Evolutionary conservation across 2,113 vertebrate genomes (phyloP).

Genomic region (Ophthalmolycus amberensis): DNA sequence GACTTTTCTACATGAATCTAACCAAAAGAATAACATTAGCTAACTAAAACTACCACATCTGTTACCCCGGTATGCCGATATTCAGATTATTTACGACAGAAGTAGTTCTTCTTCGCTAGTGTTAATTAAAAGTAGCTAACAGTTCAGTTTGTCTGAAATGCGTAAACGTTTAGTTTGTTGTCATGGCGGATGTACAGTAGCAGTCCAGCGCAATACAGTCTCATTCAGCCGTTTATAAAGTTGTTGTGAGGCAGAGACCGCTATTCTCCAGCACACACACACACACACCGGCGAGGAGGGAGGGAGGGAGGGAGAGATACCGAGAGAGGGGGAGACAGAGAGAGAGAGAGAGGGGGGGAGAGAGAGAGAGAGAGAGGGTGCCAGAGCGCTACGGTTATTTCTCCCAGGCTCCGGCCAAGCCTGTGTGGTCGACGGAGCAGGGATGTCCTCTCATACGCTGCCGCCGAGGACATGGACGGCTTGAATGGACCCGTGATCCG

Average conservation of each 20-base stretch:
- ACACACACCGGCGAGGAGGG: neutral
- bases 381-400: constrained; percentile 47
- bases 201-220: neutral
- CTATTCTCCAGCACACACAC: constrained; percentile 15
- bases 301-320: neutral
- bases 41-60: neutral
- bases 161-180: no score
- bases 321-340: neutral
- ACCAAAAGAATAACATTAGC: neutral
- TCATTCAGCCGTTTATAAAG: constrained; percentile 18
- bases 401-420: constrained; percentile 57
- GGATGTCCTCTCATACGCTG: constrained; percentile 63
- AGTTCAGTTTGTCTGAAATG: no score
- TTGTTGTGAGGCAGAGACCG: constrained; percentile 62
- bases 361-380: constrained; percentile 22
- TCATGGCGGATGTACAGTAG: no score
- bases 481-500: constrained; percentile 64
- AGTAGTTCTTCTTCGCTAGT: neutral
- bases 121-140: no score
- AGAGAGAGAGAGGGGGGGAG: neutral
- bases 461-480: constrained; percentile 75
- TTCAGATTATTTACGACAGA: no score
- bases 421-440: constrained; percentile 65
- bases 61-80: neutral
- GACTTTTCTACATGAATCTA: neutral